Percentiles rank a stretch among this genome's conserved stretches.
phyloP scores from a whole-genome alignment of 2,888 invertebrate species.

The Chymomyza procnemis region DNA sequence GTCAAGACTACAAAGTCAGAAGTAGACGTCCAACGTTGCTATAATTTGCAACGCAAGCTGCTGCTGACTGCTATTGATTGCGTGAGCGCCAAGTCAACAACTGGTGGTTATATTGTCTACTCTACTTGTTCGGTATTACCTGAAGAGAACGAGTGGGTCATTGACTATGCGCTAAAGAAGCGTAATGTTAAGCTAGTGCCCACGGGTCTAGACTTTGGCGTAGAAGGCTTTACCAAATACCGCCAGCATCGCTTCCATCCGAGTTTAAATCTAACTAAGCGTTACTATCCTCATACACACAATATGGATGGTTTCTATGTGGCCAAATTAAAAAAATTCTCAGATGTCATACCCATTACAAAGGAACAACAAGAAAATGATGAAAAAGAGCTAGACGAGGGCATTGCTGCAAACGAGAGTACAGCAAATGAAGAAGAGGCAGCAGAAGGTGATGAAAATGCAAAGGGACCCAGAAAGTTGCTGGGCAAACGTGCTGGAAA shows the following conservation, averaged over 20 bases:
- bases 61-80: slow-evolving; percentile 98
- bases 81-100: slow-evolving; percentile 92
- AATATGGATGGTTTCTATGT: slow-evolving; percentile 99
- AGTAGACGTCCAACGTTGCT: slow-evolving; percentile 93
- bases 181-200: slow-evolving; percentile 95
- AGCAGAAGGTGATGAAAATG: slow-evolving; percentile 35
- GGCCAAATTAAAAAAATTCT: slow-evolving; percentile 97
- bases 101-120: slow-evolving; percentile 97
- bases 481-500: slow-evolving; percentile 75
- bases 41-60: slow-evolving; percentile 94
- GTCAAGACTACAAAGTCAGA: slow-evolving; percentile 96
- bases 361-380: slow-evolving; percentile 78
- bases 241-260: slow-evolving; percentile 93
- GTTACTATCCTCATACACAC: slow-evolving; percentile 98
- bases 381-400: slow-evolving; percentile 73
- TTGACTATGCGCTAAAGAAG: slow-evolving; percentile 95
- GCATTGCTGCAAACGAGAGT: slow-evolving; percentile 46
- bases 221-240: slow-evolving; percentile 95
- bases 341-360: slow-evolving; percentile 84
- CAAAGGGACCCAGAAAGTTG: slow-evolving; percentile 39
- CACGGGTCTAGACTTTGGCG: slow-evolving; percentile 96
- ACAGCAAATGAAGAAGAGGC: slow-evolving; percentile 47
- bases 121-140: slow-evolving; percentile 98
- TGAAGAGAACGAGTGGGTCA: slow-evolving; percentile 98
- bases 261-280: slow-evolving; percentile 89